Evolutionary conservation across 2,113 vertebrate species (phyloP).

Genomic region (Prionailurus viverrinus): DNA sequence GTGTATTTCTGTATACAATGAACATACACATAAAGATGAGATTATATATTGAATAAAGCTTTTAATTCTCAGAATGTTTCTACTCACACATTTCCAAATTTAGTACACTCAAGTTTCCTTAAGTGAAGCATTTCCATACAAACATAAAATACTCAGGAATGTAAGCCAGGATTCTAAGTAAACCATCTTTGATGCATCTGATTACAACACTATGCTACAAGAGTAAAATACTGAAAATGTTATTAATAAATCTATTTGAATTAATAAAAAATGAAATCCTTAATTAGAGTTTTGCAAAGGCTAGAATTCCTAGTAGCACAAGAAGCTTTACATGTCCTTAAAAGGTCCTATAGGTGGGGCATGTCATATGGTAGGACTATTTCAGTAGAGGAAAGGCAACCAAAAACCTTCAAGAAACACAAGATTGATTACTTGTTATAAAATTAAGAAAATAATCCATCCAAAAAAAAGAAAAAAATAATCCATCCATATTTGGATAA

Average conservation of each 20-base stretch:
- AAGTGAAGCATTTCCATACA: conserved; percentile 17
- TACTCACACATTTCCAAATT: conserved; percentile 31
- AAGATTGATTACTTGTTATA: neutral
- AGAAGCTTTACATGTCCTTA: neutral
- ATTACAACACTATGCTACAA: neutral
- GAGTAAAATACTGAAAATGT: neutral
- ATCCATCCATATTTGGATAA: neutral
- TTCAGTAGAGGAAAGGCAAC: neutral
- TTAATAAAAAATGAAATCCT: conserved; percentile 33
- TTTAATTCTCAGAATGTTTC: neutral
- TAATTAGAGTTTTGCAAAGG: neutral
- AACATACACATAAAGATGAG: neutral
- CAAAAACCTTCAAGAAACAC: neutral
- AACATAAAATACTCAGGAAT: conserved; percentile 43
- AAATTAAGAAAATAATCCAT: neutral
- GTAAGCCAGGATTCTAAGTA: neutral
- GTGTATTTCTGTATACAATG: neutral
- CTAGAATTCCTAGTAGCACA: neutral
- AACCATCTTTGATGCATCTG: conserved; percentile 42
- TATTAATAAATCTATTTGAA: conserved; percentile 53
- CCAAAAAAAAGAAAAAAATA: neutral
- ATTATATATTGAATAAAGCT: neutral
- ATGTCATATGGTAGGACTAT: neutral
- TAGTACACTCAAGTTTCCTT: neutral
- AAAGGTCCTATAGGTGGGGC: neutral